Conservation (phyloP, 2,797 vertebrate genomes). For the Mormyrus proboscirostris region DNA sequence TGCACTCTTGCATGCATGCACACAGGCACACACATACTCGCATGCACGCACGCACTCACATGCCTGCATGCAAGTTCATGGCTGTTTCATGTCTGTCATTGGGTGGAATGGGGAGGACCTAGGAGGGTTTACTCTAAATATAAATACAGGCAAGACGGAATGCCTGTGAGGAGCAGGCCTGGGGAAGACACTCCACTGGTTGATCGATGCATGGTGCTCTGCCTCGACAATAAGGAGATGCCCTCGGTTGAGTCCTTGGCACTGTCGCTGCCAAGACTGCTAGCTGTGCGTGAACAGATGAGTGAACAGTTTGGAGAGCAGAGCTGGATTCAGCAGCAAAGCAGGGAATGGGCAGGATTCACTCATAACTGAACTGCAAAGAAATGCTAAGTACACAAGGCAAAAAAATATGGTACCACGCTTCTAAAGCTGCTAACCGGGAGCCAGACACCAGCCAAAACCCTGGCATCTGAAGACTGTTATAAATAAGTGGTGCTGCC, state of each 20-base stretch:
- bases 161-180: background rate
- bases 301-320: background rate
- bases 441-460: background rate
- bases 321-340: background rate
- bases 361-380: background rate
- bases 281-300: background rate
- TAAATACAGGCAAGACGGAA: background rate
- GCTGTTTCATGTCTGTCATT: background rate
- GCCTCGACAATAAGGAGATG: background rate
- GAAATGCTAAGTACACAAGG: background rate
- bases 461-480: background rate
- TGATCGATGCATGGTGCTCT: background rate
- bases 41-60: background rate
- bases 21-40: background rate
- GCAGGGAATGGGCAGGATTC: background rate
- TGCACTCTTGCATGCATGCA: background rate
- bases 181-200: background rate
- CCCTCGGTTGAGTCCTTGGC: background rate
- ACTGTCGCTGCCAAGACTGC: background rate
- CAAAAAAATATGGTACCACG: background rate
- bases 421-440: background rate
- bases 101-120: background rate
- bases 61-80: background rate
- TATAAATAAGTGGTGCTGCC: background rate
- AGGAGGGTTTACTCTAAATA: background rate